Conservation (phyloP, 2,888 invertebrate species). For the Perithous albicinctus region DNA sequence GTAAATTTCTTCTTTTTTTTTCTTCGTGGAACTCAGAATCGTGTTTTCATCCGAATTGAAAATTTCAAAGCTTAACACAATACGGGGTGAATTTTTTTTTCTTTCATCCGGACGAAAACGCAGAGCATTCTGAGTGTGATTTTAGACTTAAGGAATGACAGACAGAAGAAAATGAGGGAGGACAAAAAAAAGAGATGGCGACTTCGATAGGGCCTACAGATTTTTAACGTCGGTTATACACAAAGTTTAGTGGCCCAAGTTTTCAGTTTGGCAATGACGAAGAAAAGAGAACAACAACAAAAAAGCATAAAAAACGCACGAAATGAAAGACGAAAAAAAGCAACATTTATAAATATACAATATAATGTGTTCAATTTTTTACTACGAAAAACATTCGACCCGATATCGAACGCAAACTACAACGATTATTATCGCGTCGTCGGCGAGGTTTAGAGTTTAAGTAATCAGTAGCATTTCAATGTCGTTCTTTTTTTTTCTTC, state of each 20-base stretch:
- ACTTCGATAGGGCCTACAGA: slow-evolving; percentile 61
- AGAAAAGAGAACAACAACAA: slow-evolving; percentile 3
- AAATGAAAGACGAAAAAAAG: slow-evolving; percentile 32
- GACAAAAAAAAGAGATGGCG: background rate
- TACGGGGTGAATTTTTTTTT: slow-evolving; percentile 6
- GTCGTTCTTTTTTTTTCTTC: slow-evolving; percentile 30
- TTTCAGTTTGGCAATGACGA: slow-evolving; percentile 54
- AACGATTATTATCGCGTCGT: slow-evolving; percentile 52
- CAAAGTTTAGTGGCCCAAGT: slow-evolving; percentile 30
- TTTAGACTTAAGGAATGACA: slow-evolving; percentile 75
- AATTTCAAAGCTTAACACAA: background rate
- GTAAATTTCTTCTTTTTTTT: background rate
- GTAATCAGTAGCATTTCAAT: slow-evolving; percentile 32
- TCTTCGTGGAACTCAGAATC: slow-evolving; percentile 3
- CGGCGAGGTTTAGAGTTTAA: slow-evolving; percentile 56
- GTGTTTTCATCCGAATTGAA: slow-evolving; percentile 21
- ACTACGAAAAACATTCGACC: slow-evolving; percentile 58
- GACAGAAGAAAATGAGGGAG: background rate
- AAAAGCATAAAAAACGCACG: slow-evolving; percentile 16
- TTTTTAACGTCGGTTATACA: slow-evolving; percentile 43
- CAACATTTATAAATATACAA: slow-evolving; percentile 55
- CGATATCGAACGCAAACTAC: slow-evolving; percentile 52
- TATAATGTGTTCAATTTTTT: slow-evolving; percentile 68
- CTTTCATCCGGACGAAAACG: slow-evolving; percentile 22
- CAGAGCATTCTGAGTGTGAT: slow-evolving; percentile 81